Base-by-base conservation (phyloP, 1,140 invertebrate species). In the Lanistes nyassanus region DNA sequence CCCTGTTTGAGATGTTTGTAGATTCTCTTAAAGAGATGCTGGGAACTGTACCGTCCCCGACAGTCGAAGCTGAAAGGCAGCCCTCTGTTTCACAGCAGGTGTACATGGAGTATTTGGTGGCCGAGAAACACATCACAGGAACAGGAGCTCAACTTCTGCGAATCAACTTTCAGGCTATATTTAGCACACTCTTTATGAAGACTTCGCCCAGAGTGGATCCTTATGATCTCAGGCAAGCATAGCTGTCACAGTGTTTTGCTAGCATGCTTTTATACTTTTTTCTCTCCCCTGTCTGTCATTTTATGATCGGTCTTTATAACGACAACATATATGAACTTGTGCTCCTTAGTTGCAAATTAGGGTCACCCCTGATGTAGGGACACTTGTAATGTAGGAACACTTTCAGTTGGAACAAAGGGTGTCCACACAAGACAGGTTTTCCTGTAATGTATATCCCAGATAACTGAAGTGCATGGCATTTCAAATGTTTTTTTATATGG, bases 161-260 rank as follows among this genome's bases (percentile, higher is more conserved):
- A 31, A 84, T 85, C 56, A 86, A 87, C 73, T 86, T 86, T 81
- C 75, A 82, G 36, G 74, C 78, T 19, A 62, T 87, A 0, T 84
- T 85, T 73, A 74, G 69, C 21, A 37, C 74, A 23, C 34, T 80
- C 60, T 76, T 74, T 70, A 31, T 34, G 31, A 31, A 36, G 39
- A 56, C 37, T 16, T 26, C 21, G 6, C 55, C 60, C n/a, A 60
- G 37, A 47, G 36, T 55, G 6, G 70, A 72, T 21, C 39, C 67
- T 3, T 73, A 42, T 26, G 56, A 74, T n/a, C 51, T 71, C 34
- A 79, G 42, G 75, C 74, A 71, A 78, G 65, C 51, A 66, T 31
- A 74, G 31, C 66, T 60, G 60, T 60, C 1, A 13, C 19, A 47
- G 42, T 47, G 42, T 47, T 47, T 6, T 47, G 42, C 42, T 47